Evolutionary conservation across 2,113 vertebrate species (phyloP).

Genomic region (Datnioides undecimradiatus): DNA sequence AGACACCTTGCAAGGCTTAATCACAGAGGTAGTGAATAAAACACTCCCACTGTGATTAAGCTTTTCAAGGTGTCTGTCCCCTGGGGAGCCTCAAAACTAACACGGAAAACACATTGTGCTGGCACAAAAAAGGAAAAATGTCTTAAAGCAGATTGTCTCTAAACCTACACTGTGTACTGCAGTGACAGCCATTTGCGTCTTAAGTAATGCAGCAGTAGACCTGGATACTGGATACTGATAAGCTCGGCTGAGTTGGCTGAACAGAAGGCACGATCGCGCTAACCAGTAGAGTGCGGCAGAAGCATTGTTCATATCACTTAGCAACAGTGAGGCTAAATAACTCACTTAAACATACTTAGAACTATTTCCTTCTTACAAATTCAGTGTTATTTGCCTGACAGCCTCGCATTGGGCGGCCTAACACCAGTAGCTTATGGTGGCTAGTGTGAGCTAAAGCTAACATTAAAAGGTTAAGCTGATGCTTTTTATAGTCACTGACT

Average conservation of each 20-base stretch:
- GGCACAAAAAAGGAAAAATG: not conserved
- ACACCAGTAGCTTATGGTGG: not conserved
- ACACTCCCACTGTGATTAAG: slow-evolving; percentile 44
- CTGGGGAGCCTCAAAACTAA: slow-evolving; percentile 9
- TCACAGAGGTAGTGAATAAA: slow-evolving; percentile 46
- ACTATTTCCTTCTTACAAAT: too few relatives aligned
- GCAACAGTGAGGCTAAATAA: too few relatives aligned
- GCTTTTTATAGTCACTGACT: not conserved
- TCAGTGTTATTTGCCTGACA: too few relatives aligned
- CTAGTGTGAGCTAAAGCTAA: not conserved
- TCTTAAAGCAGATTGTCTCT: not conserved
- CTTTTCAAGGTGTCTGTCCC: slow-evolving; percentile 27
- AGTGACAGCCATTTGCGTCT: not conserved
- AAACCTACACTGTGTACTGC: not conserved
- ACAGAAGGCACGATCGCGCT: not conserved
- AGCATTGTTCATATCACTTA: too few relatives aligned
- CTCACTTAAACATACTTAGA: too few relatives aligned
- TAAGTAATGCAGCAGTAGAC: not conserved
- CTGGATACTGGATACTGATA: not conserved
- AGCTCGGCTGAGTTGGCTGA: not conserved
- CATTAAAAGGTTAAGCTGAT: not conserved
- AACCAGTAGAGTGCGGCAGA: not conserved
- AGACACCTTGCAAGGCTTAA: slow-evolving; percentile 45
- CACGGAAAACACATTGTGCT: slow-evolving; percentile 3
- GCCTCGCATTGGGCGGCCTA: too few relatives aligned